phyloP scores from a whole-genome alignment of 2,113 vertebrate species.

The Syngnathoides biaculeatus region DNA sequence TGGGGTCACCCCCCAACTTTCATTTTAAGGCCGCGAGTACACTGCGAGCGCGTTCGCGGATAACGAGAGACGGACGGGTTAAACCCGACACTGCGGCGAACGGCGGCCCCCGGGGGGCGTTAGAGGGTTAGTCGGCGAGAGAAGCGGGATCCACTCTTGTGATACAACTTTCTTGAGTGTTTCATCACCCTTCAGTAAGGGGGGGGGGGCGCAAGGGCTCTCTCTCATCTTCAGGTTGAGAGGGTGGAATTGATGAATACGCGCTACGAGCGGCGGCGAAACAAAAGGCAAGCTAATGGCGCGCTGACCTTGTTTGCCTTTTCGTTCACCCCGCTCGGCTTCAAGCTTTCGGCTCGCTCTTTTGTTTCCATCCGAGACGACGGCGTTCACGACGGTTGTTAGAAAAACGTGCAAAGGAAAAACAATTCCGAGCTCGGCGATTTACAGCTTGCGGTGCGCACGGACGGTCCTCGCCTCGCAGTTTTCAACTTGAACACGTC shows the following conservation, averaged over 20 bases:
- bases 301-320: slow-evolving; percentile 55
- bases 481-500: no score
- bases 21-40: slow-evolving; percentile 14
- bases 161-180: slow-evolving; percentile 46
- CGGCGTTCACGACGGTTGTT: no score
- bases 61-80: slow-evolving; percentile 37
- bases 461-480: no score
- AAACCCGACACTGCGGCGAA: slow-evolving; percentile 37
- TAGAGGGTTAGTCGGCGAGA: slow-evolving; percentile 7
- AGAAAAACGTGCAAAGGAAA: no score
- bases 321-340: slow-evolving; percentile 24
- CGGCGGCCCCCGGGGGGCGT: slow-evolving; percentile 27
- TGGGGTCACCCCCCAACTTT: no score
- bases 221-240: slow-evolving; percentile 49
- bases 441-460: no score
- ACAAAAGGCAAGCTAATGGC: slow-evolving; percentile 51
- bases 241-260: slow-evolving; percentile 59
- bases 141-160: slow-evolving; percentile 18
- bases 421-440: no score
- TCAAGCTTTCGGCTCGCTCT: neutral
- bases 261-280: slow-evolving; percentile 35
- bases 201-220: slow-evolving; percentile 21
- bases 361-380: neutral
- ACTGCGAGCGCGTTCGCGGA: slow-evolving; percentile 1
- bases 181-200: slow-evolving; percentile 53